Percentiles rank a stretch among this genome's conserved stretches.
Conservation (phyloP, 2,113 vertebrate species). For the Petroica traversi region DNA sequence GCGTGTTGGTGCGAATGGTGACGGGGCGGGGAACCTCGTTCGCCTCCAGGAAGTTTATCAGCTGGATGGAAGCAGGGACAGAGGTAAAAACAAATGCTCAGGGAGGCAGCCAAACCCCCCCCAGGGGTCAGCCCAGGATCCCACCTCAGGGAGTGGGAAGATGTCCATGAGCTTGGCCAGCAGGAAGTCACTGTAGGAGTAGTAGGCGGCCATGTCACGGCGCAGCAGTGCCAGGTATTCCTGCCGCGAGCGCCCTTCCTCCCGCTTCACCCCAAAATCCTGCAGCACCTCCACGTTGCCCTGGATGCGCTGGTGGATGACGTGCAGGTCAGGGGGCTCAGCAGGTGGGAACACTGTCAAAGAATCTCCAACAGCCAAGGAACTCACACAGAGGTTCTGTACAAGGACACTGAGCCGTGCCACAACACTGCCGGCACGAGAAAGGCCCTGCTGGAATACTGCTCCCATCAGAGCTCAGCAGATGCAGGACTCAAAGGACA, state of each 20-base stretch:
- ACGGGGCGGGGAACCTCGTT: conserved; percentile 93
- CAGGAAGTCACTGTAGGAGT: conserved; percentile 92
- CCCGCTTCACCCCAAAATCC: conserved; percentile 83
- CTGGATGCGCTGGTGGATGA: conserved; percentile 90
- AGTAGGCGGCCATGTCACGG: conserved; percentile 90
- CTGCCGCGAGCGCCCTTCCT: conserved; percentile 81
- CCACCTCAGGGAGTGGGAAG: conserved; percentile 91
- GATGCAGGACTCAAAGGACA: not conserved
- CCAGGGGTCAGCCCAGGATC: not conserved
- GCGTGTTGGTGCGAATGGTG: conserved; percentile 93
- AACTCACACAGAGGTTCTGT: accelerated
- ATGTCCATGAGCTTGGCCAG: conserved; percentile 88
- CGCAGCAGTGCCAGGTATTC: conserved; percentile 86
- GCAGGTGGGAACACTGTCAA: conserved; percentile 68
- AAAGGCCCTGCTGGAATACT: not conserved
- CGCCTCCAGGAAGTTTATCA: conserved; percentile 94
- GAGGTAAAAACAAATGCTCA: not conserved
- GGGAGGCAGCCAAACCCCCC: not conserved
- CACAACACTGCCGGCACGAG: accelerated
- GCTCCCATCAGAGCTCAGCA: not conserved
- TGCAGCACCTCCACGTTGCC: conserved; percentile 91
- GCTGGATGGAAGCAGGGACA: conserved; percentile 51
- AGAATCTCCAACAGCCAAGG: not conserved
- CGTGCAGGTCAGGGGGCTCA: conserved; percentile 82
- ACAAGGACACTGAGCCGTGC: accelerated